A percentile compares a stretch with the other conserved stretches of the same genome.
Evolutionary conservation across 2,888 invertebrate species (phyloP).

Genomic region (Limenitis camilla): DNA sequence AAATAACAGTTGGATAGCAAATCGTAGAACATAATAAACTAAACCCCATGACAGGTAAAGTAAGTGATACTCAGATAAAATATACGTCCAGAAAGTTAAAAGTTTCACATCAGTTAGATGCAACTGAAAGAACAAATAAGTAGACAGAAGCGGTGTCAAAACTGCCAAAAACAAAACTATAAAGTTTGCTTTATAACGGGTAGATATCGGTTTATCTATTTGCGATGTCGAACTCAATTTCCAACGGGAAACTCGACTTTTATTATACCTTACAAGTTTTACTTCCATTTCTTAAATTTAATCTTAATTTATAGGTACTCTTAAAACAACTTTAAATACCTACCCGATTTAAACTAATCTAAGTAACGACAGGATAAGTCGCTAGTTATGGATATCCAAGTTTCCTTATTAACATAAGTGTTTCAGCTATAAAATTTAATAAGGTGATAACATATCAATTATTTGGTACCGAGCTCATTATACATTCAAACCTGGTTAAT

Average conservation of each 20-base stretch:
- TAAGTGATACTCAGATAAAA: conserved; percentile 58
- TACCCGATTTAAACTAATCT: too few species aligned
- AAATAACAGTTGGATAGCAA: not conserved
- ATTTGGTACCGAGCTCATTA: conserved; percentile 28
- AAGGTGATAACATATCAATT: conserved; percentile 27
- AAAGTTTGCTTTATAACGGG: conserved; percentile 70
- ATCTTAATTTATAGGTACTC: not conserved
- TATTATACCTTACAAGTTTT: conserved; percentile 27
- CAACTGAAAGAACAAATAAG: conserved; percentile 69
- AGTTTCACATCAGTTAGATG: conserved; percentile 63
- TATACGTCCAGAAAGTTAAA: conserved; percentile 64
- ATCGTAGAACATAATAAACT: conserved; percentile 41
- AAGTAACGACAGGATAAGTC: too few species aligned
- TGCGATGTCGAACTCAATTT: conserved; percentile 69
- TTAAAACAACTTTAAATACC: too few species aligned
- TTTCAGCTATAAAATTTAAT: conserved; percentile 23
- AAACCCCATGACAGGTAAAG: conserved; percentile 42
- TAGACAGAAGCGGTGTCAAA: conserved; percentile 70
- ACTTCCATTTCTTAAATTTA: not conserved
- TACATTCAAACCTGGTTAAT: conserved; percentile 11
- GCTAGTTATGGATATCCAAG: not conserved
- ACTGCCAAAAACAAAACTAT: conserved; percentile 76
- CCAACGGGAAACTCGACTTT: conserved; percentile 47
- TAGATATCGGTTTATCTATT: conserved; percentile 70
- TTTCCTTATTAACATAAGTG: conserved; percentile 36